Evolutionary conservation across 2,113 vertebrate genomes (phyloP).

Genomic region (Chiloscyllium plagiosum): DNA sequence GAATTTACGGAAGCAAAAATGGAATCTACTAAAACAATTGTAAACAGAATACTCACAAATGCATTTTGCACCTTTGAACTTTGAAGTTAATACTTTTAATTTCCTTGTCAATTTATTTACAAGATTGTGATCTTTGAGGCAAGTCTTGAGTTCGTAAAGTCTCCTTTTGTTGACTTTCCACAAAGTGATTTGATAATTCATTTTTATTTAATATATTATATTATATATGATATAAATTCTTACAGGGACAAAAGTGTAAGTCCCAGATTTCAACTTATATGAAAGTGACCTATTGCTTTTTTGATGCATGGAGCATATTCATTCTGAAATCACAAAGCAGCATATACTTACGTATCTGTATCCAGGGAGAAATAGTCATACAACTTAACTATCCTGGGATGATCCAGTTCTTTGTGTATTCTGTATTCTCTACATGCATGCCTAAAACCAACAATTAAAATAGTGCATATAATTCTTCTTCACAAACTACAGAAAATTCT

Average conservation of each 20-base stretch:
- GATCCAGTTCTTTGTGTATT: slow-evolving; percentile 99
- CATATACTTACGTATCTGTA: slow-evolving; percentile 89
- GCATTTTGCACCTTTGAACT: background rate
- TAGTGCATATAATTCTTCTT: slow-evolving; percentile 32
- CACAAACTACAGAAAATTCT: slow-evolving; percentile 1
- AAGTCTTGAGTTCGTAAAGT: background rate
- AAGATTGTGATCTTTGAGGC: background rate
- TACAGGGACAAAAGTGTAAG: background rate
- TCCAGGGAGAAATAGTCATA: slow-evolving; percentile 99
- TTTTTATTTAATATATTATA: background rate
- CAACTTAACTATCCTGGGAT: slow-evolving; percentile 96
- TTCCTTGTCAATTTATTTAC: background rate
- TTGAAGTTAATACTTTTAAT: background rate
- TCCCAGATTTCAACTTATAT: background rate
- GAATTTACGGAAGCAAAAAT: background rate
- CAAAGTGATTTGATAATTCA: background rate
- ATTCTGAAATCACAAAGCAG: slow-evolving; percentile 32
- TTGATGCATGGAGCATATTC: background rate
- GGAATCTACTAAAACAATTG: background rate
- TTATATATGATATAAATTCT: background rate
- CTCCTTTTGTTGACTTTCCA: background rate
- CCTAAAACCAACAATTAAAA: slow-evolving; percentile 52
- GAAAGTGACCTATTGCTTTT: background rate
- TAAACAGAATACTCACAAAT: background rate
- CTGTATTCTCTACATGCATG: slow-evolving; percentile 98